Evolutionary conservation across 2,113 vertebrate species (phyloP), one percentile per base, ranked within the genome.

Genomic region (Mormyrus iriodes): DNA sequence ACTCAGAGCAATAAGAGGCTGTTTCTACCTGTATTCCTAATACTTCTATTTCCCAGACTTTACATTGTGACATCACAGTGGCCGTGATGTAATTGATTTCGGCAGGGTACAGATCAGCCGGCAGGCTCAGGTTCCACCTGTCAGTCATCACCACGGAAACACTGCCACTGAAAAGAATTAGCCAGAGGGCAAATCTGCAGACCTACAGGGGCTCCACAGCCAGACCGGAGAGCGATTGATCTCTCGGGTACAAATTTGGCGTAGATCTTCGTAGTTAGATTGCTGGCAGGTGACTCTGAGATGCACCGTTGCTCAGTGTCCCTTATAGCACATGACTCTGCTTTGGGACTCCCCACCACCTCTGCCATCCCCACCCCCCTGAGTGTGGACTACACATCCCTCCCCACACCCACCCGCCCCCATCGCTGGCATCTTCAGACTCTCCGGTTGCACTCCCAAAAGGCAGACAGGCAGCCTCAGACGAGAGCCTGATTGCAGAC

Each of bases 401-500:
- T 51, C 83, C 69, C 51, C 3, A 7, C 58, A 55, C 53, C 15
- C 58, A 17, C 35, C n/a, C 21, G n/a, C n/a, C 35, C 65, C 84
- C 21, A 8, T 35, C 9, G 7, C 51, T 15, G 86, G 85, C 82
- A 39, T 86, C 90, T 88, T 85, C 61, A 86, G 73, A 49, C 7
- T 1, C 69, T 76, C 58, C 0, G 0, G 27, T 79, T 82, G 17
- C 2, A 35, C 0, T 39, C 84, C 39, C 87, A 8, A 7, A 89
- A 58, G 89, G 87, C 90, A 86, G 73, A 48, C 91, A 88, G 90
- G 88, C 86, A 90, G 73, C 53, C 51, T 73, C n/a, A 88, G 51
- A 61, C 61, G 90, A 84, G 89, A 82, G 86, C 86, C n/a, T 91
- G 90, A 93, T 92, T 92, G 86, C 84, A 88, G 91, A 86, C 90